phyloP scores from a whole-genome alignment of 2,888 invertebrate genomes.

The Zhuqinia jingwanae region DNA sequence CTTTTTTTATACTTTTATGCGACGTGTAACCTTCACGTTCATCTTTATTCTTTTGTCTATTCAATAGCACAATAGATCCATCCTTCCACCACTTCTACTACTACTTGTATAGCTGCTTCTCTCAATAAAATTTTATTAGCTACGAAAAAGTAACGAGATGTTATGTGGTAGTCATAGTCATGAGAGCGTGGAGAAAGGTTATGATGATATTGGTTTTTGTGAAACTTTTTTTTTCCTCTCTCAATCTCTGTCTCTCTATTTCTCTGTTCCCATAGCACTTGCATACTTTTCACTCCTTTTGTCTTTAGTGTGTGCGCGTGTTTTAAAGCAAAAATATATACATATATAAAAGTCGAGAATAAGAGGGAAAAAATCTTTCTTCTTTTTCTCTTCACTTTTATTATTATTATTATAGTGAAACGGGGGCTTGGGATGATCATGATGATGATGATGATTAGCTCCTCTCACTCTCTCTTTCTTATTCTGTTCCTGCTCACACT shows the following conservation, averaged over 20 bases:
- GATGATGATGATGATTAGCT: conserved; percentile 60
- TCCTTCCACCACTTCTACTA: too few species aligned
- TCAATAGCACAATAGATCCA: too few species aligned
- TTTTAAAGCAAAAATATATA: not conserved
- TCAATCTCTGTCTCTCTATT: not conserved
- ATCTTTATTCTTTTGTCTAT: not conserved
- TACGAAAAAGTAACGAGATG: conserved; percentile 44
- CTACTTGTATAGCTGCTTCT: too few species aligned
- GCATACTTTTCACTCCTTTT: not conserved
- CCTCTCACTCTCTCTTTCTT: not conserved
- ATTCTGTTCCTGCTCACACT: not conserved
- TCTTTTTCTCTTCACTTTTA: conserved; percentile 49
- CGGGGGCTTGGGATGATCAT: conserved; percentile 36
- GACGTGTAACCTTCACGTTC: conserved; percentile 11
- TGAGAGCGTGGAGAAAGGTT: too few species aligned
- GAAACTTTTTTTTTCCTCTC: conserved; percentile 6
- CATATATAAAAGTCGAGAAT: not conserved
- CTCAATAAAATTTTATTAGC: conserved; percentile 67
- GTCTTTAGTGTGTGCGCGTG: too few species aligned
- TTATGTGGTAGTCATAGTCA: too few species aligned
- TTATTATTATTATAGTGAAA: conserved; percentile 34
- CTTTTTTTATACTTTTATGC: conserved; percentile 19
- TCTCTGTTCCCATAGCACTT: conserved; percentile 11
- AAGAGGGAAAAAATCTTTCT: conserved; percentile 1
- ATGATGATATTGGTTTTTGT: conserved; percentile 60